Evolutionary conservation across 2,797 vertebrate species (phyloP).

Genomic region (Carcharodon carcharias): DNA sequence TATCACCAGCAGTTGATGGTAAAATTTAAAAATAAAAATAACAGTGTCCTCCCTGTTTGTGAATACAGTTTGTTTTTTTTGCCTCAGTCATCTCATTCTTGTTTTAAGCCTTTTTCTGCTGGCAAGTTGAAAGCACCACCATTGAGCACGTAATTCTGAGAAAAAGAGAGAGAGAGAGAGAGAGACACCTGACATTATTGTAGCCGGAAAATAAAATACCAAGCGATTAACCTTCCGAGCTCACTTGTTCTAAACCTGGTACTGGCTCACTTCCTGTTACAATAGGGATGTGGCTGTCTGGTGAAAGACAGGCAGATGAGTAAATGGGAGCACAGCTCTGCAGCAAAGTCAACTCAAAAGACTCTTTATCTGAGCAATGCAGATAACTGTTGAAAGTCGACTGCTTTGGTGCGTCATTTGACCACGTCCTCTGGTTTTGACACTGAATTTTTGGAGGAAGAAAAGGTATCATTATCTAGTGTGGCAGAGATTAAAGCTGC

Average conservation of each 20-base stretch:
- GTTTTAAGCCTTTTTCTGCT: background rate
- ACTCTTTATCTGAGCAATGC: background rate
- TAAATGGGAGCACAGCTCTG: conserved; percentile 15
- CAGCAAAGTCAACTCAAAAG: conserved; percentile 23
- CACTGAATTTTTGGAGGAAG: background rate
- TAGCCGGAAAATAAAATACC: conserved; percentile 19
- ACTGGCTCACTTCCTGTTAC: conserved; percentile 21
- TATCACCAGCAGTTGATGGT: background rate
- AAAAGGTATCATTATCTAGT: background rate
- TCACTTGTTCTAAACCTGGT: conserved; percentile 6
- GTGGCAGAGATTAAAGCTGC: background rate
- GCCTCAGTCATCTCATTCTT: background rate
- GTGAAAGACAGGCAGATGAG: conserved; percentile 10
- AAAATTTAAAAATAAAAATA: background rate
- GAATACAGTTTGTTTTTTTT: background rate
- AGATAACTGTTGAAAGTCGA: background rate
- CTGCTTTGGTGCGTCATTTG: conserved; percentile 14
- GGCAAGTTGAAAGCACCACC: background rate
- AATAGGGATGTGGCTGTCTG: conserved; percentile 24
- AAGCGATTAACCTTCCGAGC: conserved; percentile 1
- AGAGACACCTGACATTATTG: conserved; percentile 13
- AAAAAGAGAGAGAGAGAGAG: background rate
- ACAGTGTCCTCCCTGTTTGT: background rate
- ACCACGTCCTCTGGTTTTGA: conserved; percentile 1
- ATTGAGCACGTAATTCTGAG: background rate